Base-by-base conservation (phyloP, 2,888 invertebrate genomes). In the Xestia xanthographa region DNA sequence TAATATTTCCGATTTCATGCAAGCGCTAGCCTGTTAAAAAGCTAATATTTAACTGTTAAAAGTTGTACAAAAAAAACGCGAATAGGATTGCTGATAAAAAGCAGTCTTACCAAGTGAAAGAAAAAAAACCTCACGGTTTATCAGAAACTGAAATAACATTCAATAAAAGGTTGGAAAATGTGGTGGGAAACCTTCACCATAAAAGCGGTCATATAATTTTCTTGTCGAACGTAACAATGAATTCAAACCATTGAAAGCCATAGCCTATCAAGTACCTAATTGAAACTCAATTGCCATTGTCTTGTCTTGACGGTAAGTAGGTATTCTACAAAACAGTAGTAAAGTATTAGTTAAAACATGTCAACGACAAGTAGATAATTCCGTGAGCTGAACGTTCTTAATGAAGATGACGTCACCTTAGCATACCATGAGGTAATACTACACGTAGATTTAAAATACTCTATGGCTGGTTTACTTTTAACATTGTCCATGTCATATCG, bases 341-440 rank as follows among this genome's bases (percentile, higher is more conserved):
- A 12, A n/a, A 26, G 1, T 56, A 43, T 26, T 56, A 11, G 5
- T 29, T 50, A 48, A 26, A 50, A 66, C 26, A 45, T 45, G 17
- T 34, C 14, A 56, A 58, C 22, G 20, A 26, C 0, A 56, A 79
- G 50, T 50, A 63, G n/a, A 41, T 41, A 41, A 41, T 79, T 14
- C n/a, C 14, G n/a, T 41, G n/a, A 41, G 50, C 72, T 20, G 20
- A 43, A 26, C 26, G 43, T 45, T 58, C 48, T 66, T 50, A 43
- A 66, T 45, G 43, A 66, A 66, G 11, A 12, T 78, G 66, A 79
- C n/a, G 66, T 60, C 77, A 79, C 45, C 14, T 22, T 29, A n/a
- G 17, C 53, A n/a, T n/a, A 26, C 11, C 45, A 63, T 66, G 17
- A 70, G 50, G 45, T n/a, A 45, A 58, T 38, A 22, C 4, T 43